These are phyloP conservation scores for Channa maculata DNA, from an alignment of 2,113 vertebrate genomes.

Conservation along the genomic window DNA sequence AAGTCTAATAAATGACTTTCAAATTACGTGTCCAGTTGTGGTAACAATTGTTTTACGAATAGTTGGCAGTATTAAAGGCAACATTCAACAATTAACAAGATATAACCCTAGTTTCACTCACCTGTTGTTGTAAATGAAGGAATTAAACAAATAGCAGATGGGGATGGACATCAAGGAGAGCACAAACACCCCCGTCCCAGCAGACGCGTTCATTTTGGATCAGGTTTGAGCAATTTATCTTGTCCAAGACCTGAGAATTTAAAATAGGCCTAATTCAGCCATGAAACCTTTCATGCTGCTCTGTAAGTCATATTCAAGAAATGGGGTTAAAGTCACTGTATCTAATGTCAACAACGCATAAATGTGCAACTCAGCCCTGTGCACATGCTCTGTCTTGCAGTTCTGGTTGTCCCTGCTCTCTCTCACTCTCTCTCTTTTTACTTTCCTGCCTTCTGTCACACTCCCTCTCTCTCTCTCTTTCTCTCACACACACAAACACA, in stretches of 20 bases:
- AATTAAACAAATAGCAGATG: constrained; percentile 88
- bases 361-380: not conserved
- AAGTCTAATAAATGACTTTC: not conserved
- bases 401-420: constrained; percentile 1
- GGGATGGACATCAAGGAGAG: constrained; percentile 91
- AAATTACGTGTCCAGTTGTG: not conserved
- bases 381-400: constrained; percentile 13
- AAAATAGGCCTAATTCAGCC: not conserved
- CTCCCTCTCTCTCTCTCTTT: not conserved
- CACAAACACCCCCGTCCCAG: constrained; percentile 91
- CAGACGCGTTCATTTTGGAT: constrained; percentile 86
- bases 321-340: not conserved
- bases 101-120: constrained; percentile 69
- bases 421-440: not conserved
- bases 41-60: too few relatives aligned
- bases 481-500: not conserved
- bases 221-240: not conserved
- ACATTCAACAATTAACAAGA: not conserved
- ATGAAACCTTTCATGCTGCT: not conserved
- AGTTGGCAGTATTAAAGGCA: not conserved
- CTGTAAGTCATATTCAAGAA: not conserved
- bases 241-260: not conserved
- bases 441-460: too few relatives aligned
- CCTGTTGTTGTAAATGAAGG: constrained; percentile 83
- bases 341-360: not conserved